Evolutionary conservation across 2,888 invertebrate species (phyloP).

Genomic region (Strigamia maritima): DNA sequence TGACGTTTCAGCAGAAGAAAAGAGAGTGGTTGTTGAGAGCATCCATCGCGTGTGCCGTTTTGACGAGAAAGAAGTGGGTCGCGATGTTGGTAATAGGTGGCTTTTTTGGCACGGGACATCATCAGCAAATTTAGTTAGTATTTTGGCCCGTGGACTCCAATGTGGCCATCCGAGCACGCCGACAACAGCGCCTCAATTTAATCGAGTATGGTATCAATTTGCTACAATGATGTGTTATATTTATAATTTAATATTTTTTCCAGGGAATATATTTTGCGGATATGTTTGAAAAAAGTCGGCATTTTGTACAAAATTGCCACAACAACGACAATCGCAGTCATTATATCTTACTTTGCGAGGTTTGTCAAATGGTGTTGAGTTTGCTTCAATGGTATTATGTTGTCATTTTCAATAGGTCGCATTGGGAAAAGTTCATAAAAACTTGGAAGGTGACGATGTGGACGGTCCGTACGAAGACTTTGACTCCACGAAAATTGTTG

Average conservation of each 20-base stretch:
- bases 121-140: slow-evolving; percentile 55
- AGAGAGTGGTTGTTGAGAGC: slow-evolving; percentile 43
- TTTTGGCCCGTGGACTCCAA: slow-evolving; percentile 55
- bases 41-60: slow-evolving; percentile 45
- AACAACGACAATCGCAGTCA: slow-evolving; percentile 47
- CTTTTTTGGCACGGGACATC: slow-evolving; percentile 57
- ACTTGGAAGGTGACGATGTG: slow-evolving; percentile 42
- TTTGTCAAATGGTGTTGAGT: slow-evolving; percentile 43
- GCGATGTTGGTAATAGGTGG: slow-evolving; percentile 45
- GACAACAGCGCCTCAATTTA: slow-evolving; percentile 34
- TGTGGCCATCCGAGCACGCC: slow-evolving; percentile 47
- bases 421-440: slow-evolving; percentile 40
- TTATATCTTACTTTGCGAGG: slow-evolving; percentile 57
- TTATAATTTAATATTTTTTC: slow-evolving; percentile 51
- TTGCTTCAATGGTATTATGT: not conserved
- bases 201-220: slow-evolving; percentile 29
- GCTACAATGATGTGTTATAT: slow-evolving; percentile 41
- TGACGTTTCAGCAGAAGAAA: slow-evolving; percentile 12
- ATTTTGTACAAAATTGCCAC: slow-evolving; percentile 51
- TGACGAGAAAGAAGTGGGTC: slow-evolving; percentile 42
- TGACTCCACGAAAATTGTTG: slow-evolving; percentile 44
- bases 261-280: slow-evolving; percentile 48
- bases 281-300: slow-evolving; percentile 54
- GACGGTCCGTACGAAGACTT: slow-evolving; percentile 42
- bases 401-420: slow-evolving; percentile 26